Evolutionary conservation across 2,113 vertebrate genomes (phyloP).

Genomic region (Paedocypris sp.): DNA sequence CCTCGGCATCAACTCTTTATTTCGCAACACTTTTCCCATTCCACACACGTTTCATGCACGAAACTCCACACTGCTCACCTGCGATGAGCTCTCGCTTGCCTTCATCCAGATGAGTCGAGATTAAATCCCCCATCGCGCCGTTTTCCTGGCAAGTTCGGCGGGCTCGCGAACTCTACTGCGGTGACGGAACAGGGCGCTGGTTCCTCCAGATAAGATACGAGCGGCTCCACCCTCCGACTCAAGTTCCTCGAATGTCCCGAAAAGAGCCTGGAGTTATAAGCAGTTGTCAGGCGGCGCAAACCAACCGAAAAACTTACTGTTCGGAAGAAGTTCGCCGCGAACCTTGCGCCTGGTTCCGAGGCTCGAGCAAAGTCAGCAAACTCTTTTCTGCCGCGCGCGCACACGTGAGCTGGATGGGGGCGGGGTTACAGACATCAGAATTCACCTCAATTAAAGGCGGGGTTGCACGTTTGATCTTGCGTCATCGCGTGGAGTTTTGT

Average conservation of each 20-base stretch:
- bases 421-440: conserved; percentile 25
- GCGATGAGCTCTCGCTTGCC: conserved; percentile 73
- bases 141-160: neutral
- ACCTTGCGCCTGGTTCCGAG: neutral
- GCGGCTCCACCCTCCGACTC: neutral
- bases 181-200: neutral
- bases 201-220: neutral
- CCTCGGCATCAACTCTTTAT: neutral
- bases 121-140: conserved; percentile 73
- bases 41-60: neutral
- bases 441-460: conserved; percentile 21
- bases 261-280: neutral
- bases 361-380: too few species aligned
- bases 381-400: neutral
- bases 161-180: neutral
- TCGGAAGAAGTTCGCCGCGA: too few species aligned
- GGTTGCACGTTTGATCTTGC: neutral
- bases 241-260: neutral
- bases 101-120: conserved; percentile 89
- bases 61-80: conserved; percentile 62
- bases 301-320: too few species aligned
- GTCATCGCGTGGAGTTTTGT: too few species aligned
- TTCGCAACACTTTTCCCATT: conserved; percentile 5
- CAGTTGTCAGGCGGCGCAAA: neutral
- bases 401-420: conserved; percentile 8